Percentiles rank a stretch among this genome's conserved stretches.
Evolutionary conservation across 2,888 invertebrate genomes (phyloP).

Genomic region (Caenorhabditis wallacei): DNA sequence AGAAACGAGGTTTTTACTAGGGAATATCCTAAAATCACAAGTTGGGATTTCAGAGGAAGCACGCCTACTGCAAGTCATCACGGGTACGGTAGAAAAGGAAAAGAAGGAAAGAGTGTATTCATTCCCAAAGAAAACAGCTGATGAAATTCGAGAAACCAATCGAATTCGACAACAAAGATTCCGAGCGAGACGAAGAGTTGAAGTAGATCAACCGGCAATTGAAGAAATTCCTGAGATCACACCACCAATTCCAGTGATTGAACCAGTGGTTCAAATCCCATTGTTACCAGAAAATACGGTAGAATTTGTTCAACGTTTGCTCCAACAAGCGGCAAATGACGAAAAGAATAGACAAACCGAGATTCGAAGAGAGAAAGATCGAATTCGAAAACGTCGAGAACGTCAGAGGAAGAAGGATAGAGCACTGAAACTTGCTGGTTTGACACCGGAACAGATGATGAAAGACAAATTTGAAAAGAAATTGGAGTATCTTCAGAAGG

Average conservation of each 20-base stretch:
- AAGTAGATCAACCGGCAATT: background rate
- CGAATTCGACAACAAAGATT: conserved; percentile 51
- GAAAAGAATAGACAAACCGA: conserved; percentile 38
- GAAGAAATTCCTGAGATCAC: background rate
- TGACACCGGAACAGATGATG: background rate
- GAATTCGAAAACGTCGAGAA: conserved; percentile 47
- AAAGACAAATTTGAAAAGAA: background rate
- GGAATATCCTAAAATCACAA: background rate
- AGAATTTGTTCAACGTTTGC: conserved; percentile 3
- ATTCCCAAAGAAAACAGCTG: conserved; percentile 31
- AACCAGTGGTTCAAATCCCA: background rate
- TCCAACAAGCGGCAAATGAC: conserved; percentile 15
- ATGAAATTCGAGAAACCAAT: conserved; percentile 50
- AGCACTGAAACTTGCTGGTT: conserved; percentile 14
- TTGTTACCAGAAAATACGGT: background rate
- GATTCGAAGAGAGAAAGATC: conserved; percentile 48
- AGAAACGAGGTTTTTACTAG: conserved; percentile 29
- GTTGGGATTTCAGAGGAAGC: conserved; percentile 28
- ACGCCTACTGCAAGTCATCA: conserved; percentile 18
- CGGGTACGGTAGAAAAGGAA: conserved; percentile 10
- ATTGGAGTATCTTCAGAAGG: conserved; percentile 1
- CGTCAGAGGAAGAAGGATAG: conserved; percentile 40
- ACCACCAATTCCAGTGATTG: background rate
- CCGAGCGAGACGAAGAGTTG: conserved; percentile 29
- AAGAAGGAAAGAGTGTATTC: conserved; percentile 22